Evolutionary conservation across 2,888 invertebrate genomes (phyloP), one percentile per base, ranked within the genome.

Genomic region (Physocephala rufipes): DNA sequence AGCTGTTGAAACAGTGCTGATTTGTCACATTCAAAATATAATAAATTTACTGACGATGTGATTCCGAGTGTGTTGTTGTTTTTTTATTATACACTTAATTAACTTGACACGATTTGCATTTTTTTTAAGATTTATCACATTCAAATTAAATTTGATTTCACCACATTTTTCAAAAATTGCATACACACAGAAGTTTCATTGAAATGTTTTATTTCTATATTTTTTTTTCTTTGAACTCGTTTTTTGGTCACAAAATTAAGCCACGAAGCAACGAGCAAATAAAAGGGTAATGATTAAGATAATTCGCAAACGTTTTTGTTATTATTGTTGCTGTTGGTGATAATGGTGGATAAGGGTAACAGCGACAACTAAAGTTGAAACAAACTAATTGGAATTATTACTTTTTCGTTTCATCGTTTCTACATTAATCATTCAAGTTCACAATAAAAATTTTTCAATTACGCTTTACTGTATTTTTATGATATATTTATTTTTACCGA

Each of bases 151-250:
- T 7, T 28, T 65, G n/a, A 65, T 49, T 53, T 66, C 53, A 21
- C 51, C 19, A 53, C 21, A 21, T 30, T 1, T 30, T 2, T 13
- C 21, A 63, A 45, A n/a, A 30, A 51, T 9, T 28, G 36, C 36
- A 21, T 9, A 24, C 30, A 19, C 66, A 66, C 30, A 19, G 53
- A 55, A n/a, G 51, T 21, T 15, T 4, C n/a, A 65, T 16, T 53
- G 4, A 53, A 30, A 53, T 53, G 51, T 43, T 30, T 28, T 19
- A 36, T 53, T 30, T 19, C 53, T n/a, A n/a, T n/a, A n/a, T n/a
- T n/a, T n/a, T 66, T 30, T 36, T 66, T 66, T 5, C 5, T 36
- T 30, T 66, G 36, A 66, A 66, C 66, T 53, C 53, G 66, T 66
- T 66, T 66, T 30, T 30, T 53, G 66, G 2, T 13, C 16, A 28